These are phyloP conservation scores for Pomacea canaliculata DNA, from an alignment of 2,888 invertebrate species.

Conservation along the genomic window DNA sequence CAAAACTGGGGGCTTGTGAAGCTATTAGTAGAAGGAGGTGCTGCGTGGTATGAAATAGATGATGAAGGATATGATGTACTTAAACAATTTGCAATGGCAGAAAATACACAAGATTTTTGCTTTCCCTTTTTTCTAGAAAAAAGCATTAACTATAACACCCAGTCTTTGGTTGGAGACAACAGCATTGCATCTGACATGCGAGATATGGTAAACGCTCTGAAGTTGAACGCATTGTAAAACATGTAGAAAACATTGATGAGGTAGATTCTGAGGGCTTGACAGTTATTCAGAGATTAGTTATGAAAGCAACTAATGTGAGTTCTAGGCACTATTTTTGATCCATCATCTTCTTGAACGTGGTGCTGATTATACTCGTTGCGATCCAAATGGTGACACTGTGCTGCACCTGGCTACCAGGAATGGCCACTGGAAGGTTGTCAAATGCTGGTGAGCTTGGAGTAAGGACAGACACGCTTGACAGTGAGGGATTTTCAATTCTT, in stretches of 20 bases:
- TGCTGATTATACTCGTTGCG: background rate
- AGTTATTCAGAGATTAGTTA: background rate
- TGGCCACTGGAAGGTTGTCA: background rate
- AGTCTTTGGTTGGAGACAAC: background rate
- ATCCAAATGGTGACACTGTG: background rate
- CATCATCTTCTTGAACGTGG: background rate
- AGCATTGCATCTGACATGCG: background rate
- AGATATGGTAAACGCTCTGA: background rate
- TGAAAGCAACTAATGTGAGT: too few relatives aligned
- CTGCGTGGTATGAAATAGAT: background rate
- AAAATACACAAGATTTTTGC: background rate
- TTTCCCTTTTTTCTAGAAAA: too few relatives aligned
- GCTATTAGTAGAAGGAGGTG: background rate
- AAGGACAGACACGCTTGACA: background rate
- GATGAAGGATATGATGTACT: background rate
- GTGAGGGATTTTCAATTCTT: background rate
- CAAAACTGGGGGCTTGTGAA: background rate
- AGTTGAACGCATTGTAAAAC: background rate
- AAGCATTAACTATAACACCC: too few relatives aligned
- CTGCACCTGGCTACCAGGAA: background rate
- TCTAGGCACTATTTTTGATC: too few relatives aligned
- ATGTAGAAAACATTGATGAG: background rate
- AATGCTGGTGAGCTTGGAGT: background rate
- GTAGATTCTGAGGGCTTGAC: background rate
- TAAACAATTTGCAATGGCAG: background rate